These are phyloP conservation scores for Archivesica marissinica DNA, from an alignment of 1,140 invertebrate genomes.

Conservation along the genomic window DNA sequence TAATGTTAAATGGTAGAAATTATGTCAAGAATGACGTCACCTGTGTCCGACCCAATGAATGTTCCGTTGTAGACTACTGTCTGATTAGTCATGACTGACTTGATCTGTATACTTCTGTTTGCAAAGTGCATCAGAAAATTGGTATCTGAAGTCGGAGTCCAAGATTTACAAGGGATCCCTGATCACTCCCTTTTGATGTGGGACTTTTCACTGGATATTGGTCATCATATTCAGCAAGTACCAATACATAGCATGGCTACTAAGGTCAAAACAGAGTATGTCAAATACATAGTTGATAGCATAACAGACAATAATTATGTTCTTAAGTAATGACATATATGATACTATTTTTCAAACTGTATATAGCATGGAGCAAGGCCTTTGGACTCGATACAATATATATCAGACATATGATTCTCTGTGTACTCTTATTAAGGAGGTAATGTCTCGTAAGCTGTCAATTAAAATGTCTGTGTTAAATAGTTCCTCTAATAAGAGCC, in stretches of 20 bases:
- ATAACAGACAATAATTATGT: no score
- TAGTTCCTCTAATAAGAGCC: not conserved
- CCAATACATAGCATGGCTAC: no score
- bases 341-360: no score
- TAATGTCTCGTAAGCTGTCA: not conserved
- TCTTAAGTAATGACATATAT: no score
- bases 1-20: conserved; percentile 13
- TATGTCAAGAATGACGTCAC: not conserved
- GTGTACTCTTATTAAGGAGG: not conserved
- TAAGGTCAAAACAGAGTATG: no score
- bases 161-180: not conserved
- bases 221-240: not conserved
- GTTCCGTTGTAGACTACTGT: not conserved
- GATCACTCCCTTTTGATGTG: not conserved
- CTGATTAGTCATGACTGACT: not conserved
- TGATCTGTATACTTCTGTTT: not conserved
- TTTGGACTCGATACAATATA: not conserved
- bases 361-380: not conserved
- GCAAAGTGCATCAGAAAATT: not conserved
- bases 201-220: not conserved
- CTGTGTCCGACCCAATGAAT: not conserved
- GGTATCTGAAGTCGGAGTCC: not conserved
- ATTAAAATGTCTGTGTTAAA: not conserved
- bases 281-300: no score
- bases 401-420: not conserved